These are phyloP conservation scores for Drosophila kambysellisi DNA, from an alignment of 2,888 invertebrate genomes.

Conservation along the genomic window DNA sequence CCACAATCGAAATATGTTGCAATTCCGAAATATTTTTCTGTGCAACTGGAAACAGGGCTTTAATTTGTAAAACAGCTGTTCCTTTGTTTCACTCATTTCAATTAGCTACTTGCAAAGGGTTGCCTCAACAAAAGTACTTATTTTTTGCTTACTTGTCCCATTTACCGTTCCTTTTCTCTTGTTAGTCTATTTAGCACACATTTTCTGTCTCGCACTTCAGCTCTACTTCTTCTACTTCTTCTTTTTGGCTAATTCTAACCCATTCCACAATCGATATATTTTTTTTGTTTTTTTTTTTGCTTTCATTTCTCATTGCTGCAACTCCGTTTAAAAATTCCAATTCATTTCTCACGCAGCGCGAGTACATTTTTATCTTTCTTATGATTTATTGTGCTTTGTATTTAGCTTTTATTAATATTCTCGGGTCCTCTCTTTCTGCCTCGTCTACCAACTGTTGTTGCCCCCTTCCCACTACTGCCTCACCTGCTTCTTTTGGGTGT, in stretches of 20 bases:
- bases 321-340: conserved; percentile 31
- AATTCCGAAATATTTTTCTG: background rate
- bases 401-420: conserved; percentile 45
- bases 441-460: conserved; percentile 30
- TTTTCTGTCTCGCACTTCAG: background rate
- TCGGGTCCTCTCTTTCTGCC: background rate
- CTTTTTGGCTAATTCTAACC: conserved; percentile 18
- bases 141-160: conserved; percentile 2
- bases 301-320: conserved; percentile 26
- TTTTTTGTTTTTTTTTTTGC: conserved; percentile 7
- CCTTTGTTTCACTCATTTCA: background rate
- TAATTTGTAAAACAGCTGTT: background rate
- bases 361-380: conserved; percentile 42
- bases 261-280: conserved; percentile 1
- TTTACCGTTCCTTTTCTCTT: conserved; percentile 29
- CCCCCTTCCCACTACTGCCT: background rate
- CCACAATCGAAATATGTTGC: background rate
- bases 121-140: background rate
- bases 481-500: conserved; percentile 32
- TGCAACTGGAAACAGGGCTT: background rate
- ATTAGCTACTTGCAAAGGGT: background rate
- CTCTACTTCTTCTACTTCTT: background rate
- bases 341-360: conserved; percentile 57
- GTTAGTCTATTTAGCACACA: background rate
- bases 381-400: conserved; percentile 51